A percentile compares a stretch with the other conserved stretches of the same genome.
phyloP scores from a whole-genome alignment of 2,888 invertebrate genomes.

The Andrena haemorrhoa region DNA sequence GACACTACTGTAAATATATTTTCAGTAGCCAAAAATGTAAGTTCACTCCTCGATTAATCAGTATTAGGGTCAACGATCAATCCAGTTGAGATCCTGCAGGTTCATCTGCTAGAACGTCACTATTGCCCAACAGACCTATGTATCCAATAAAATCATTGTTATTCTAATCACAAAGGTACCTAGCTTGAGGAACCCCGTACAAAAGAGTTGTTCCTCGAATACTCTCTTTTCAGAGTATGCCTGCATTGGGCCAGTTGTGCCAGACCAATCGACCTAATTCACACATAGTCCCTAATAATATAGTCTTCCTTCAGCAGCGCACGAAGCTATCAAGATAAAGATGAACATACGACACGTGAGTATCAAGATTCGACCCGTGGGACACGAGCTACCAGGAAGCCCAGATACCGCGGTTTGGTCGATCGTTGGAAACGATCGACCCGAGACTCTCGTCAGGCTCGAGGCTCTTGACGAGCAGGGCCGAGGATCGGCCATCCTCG shows the following conservation, averaged over 20 bases:
- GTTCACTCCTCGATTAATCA: too few relatives aligned
- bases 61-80: too few relatives aligned
- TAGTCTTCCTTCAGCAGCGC: background rate
- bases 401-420: conserved; percentile 61
- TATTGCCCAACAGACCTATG: too few relatives aligned
- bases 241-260: too few relatives aligned
- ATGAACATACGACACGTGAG: background rate
- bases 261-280: background rate
- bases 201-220: background rate
- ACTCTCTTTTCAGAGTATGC: background rate
- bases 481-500: conserved; percentile 32
- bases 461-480: conserved; percentile 25
- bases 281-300: background rate
- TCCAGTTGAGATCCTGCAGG: too few relatives aligned
- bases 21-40: too few relatives aligned
- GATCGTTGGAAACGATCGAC: conserved; percentile 63
- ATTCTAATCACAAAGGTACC: too few relatives aligned
- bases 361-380: background rate
- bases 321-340: background rate
- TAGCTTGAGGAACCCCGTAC: background rate
- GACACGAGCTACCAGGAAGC: conserved; percentile 25
- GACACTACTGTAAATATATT: too few relatives aligned
- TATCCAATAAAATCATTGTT: too few relatives aligned
- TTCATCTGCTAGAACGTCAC: too few relatives aligned
- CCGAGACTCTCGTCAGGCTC: conserved; percentile 19